phyloP scores from a whole-genome alignment of 2,113 vertebrate genomes.

The Zootoca vivipara region DNA sequence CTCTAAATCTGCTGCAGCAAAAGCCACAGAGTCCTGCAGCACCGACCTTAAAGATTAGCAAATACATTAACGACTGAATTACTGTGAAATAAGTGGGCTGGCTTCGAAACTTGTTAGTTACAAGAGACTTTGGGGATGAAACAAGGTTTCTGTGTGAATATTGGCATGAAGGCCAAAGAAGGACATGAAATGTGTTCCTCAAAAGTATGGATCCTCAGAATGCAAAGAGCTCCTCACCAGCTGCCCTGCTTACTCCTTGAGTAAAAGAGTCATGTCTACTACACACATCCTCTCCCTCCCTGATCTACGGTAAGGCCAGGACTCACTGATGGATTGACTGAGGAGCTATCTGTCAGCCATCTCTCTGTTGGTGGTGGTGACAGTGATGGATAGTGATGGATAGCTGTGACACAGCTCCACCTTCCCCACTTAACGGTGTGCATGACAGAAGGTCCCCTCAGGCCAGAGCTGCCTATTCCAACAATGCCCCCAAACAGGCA shows the following conservation, averaged over 20 bases:
- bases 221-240: slow-evolving; percentile 25
- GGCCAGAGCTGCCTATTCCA: slow-evolving; percentile 66
- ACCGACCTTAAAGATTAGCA: background rate
- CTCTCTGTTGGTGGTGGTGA: slow-evolving; percentile 80
- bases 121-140: too few species aligned
- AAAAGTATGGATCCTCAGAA: background rate
- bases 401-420: slow-evolving; percentile 81
- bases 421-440: slow-evolving; percentile 83
- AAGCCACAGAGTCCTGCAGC: too few species aligned
- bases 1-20: too few species aligned
- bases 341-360: slow-evolving; percentile 57
- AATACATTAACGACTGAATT: background rate
- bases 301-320: slow-evolving; percentile 69
- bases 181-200: slow-evolving; percentile 21
- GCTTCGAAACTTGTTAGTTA: background rate
- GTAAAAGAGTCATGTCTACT: slow-evolving; percentile 2
- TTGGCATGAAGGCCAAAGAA: background rate
- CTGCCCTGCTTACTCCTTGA: slow-evolving; percentile 40
- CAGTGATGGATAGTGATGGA: slow-evolving; percentile 93
- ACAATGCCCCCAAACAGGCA: slow-evolving; percentile 83
- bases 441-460: slow-evolving; percentile 90
- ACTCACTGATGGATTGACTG: slow-evolving; percentile 67
- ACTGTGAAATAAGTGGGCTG: background rate
- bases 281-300: slow-evolving; percentile 29
- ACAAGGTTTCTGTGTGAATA: too few species aligned